These are phyloP conservation scores for Lemur catta DNA, from an alignment of 2,797 vertebrate species.

Conservation along the genomic window DNA sequence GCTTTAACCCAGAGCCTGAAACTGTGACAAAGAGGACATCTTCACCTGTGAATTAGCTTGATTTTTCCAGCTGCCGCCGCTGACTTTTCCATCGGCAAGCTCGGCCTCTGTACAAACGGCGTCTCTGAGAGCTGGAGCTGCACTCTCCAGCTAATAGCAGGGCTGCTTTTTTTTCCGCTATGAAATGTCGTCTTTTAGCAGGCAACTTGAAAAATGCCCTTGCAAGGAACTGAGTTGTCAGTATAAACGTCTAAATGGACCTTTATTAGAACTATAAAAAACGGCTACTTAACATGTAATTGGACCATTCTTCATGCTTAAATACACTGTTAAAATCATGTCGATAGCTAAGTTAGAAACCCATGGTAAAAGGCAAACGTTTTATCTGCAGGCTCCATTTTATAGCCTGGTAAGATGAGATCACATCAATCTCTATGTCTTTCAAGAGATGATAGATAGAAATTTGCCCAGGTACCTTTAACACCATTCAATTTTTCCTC, in stretches of 20 bases:
- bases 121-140: neutral
- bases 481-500: neutral
- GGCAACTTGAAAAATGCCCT: conserved; percentile 58
- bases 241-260: conserved; percentile 57
- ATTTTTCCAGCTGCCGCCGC: conserved; percentile 48
- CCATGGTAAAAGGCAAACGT: conserved; percentile 40
- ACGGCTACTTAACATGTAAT: conserved; percentile 63
- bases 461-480: neutral
- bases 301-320: conserved; percentile 65
- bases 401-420: conserved; percentile 65
- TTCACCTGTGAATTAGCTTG: conserved; percentile 73
- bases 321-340: conserved; percentile 63
- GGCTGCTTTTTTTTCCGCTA: neutral
- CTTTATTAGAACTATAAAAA: conserved; percentile 65
- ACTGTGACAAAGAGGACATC: conserved; percentile 64
- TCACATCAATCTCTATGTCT: neutral
- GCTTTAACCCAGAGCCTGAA: conserved; percentile 58
- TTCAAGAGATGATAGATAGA: conserved; percentile 42
- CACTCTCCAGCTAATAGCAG: neutral
- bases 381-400: conserved; percentile 67
- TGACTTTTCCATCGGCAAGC: conserved; percentile 8
- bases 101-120: neutral
- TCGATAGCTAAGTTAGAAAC: conserved; percentile 60
- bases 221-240: conserved; percentile 56
- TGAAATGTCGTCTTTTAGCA: conserved; percentile 22